A percentile compares a stretch with the other conserved stretches of the same genome.
These are phyloP conservation scores for Salvelinus namaycush DNA, from an alignment of 2,113 vertebrate species.

Conservation along the genomic window DNA sequence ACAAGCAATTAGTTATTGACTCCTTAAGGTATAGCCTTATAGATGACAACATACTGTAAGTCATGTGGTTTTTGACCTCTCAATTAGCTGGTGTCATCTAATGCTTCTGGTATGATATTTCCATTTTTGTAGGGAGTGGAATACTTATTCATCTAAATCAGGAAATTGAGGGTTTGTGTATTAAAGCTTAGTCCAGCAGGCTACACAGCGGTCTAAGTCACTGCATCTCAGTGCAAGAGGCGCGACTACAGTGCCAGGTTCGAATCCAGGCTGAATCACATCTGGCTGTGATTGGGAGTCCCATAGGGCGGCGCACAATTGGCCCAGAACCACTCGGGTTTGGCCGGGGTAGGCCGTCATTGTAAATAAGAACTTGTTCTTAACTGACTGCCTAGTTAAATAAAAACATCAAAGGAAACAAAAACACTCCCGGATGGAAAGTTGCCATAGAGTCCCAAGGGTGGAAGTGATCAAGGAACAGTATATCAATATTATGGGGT, in stretches of 20 bases:
- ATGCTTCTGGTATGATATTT: neutral
- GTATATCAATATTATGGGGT: neutral
- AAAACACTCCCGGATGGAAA: conserved; percentile 14
- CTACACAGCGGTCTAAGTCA: no score
- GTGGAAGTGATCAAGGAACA: conserved; percentile 5
- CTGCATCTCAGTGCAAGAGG: no score
- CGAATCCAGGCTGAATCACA: no score
- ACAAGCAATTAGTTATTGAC: neutral
- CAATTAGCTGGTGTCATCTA: neutral
- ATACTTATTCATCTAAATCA: neutral
- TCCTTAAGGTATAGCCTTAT: neutral
- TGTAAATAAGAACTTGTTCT: no score
- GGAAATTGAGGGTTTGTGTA: neutral
- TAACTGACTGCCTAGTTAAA: no score
- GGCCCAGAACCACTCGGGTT: no score
- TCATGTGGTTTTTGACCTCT: conserved; percentile 5
- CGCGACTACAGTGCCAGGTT: no score
- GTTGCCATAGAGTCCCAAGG: conserved; percentile 7
- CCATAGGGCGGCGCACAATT: no score
- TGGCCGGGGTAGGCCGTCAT: no score
- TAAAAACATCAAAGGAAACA: conserved; percentile 12
- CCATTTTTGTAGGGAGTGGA: neutral
- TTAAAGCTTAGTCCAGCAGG: neutral
- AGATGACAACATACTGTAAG: neutral
- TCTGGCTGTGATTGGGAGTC: no score